Evolutionary conservation across 2,113 vertebrate species (phyloP), one percentile per base, ranked within the genome.

Genomic region (Mugil cephalus): DNA sequence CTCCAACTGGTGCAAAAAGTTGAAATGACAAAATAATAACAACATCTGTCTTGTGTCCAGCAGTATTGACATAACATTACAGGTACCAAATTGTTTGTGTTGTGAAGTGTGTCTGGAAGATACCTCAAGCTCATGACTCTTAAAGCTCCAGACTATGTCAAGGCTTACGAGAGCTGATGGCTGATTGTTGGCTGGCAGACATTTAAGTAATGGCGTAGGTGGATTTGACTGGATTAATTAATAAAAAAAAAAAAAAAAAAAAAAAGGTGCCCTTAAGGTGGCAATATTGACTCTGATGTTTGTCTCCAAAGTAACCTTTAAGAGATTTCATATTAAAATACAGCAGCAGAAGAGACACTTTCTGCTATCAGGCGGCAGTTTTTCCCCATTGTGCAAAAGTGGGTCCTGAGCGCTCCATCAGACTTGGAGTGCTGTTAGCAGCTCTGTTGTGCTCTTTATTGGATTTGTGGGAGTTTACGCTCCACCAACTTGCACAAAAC

Each of bases 41-140:
- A 95, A 93, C 96, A 99, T 99, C 96, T 94, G 94, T 99, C 97
- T 98, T 96, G 93, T 96, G 95, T 96, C 94, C 92, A 77, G 87
- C 87, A 88, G 94, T 97, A 98, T 97, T 96, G 97, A 97, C 95
- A 94, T 85, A 92, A 93, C 91, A 94, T 96, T 96, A 96, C 94
- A 92, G 94, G 85, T 93, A 87, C 88, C 95, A 97, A 96, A 97
- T 96, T 96, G 96, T 94, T 96, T 96, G 95, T 97, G 96, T 96
- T 95, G 89, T 95, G 94, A 94, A 95, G 94, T 96, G 93, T 96
- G 90, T 96, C 94, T 95, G 79, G 65, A 60, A 95, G 95, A 96
- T 94, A 94, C 94, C 93, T 95, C 91, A 92, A 92, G 89, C 88
- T 88, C 94, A 91, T 94, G 89, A 91, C 85, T 91, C 91, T 84